phyloP scores from a whole-genome alignment of 1,140 invertebrate species.

The Leptopilina boulardi region DNA sequence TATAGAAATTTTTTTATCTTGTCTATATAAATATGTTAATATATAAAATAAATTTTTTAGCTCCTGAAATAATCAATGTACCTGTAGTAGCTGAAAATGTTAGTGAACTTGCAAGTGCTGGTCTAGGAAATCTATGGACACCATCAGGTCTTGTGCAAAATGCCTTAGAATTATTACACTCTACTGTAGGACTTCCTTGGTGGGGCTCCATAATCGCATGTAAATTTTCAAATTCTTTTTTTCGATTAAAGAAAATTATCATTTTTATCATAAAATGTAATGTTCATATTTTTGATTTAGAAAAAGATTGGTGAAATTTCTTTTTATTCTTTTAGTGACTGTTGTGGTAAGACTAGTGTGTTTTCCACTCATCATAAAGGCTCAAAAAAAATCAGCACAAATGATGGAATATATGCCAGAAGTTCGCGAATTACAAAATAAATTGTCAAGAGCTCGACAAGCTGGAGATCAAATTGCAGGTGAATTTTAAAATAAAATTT shows the following conservation, averaged over 20 bases:
- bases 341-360: slow-evolving; percentile 82
- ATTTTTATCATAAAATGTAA: no score
- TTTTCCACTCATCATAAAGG: slow-evolving; percentile 89
- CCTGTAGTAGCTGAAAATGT: neutral
- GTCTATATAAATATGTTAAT: neutral
- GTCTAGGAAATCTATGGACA: slow-evolving; percentile 87
- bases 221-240: slow-evolving; percentile 64
- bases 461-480: slow-evolving; percentile 88
- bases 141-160: slow-evolving; percentile 88
- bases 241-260: neutral
- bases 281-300: no score
- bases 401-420: slow-evolving; percentile 90
- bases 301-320: neutral
- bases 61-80: neutral
- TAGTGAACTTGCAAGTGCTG: slow-evolving; percentile 77
- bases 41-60: neutral
- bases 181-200: slow-evolving; percentile 88
- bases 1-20: neutral
- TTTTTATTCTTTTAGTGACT: slow-evolving; percentile 80
- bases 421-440: slow-evolving; percentile 86
- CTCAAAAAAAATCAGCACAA: slow-evolving; percentile 85
- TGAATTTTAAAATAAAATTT: slow-evolving; percentile 56
- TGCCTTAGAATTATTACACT: slow-evolving; percentile 88
- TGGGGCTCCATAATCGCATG: slow-evolving; percentile 88
- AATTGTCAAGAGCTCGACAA: slow-evolving; percentile 89